phyloP scores from a whole-genome alignment of 30 jellyfish, hydroid and myxozoan species.

The Hydractinia echinata region DNA sequence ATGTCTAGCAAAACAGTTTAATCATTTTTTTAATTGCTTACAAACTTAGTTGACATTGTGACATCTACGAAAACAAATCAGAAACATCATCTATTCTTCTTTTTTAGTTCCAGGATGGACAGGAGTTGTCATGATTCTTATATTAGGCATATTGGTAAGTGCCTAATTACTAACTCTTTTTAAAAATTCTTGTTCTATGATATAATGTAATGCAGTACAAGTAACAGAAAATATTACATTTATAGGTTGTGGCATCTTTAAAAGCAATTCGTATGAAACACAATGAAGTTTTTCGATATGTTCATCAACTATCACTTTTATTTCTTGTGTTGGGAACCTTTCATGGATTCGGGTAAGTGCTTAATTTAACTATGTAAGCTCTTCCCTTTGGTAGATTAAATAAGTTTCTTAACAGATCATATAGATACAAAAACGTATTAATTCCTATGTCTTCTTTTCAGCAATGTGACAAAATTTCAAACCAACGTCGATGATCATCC shows the following conservation, averaged over 20 bases:
- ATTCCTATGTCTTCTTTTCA: neutral
- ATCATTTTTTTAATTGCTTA: neutral
- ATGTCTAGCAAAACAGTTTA: neutral
- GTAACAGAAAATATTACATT: too few relatives aligned
- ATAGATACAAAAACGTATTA: too few relatives aligned
- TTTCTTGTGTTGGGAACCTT: conserved; percentile 50
- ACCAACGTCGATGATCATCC: conserved; percentile 58
- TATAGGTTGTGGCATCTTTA: conserved; percentile 31
- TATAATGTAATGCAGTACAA: too few relatives aligned
- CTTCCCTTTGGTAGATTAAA: neutral
- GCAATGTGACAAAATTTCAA: conserved; percentile 68
- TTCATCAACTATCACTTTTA: conserved; percentile 60
- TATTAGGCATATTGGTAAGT: conserved; percentile 62
- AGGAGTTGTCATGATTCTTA: conserved; percentile 60
- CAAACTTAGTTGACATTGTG: neutral
- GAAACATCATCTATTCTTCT: neutral
- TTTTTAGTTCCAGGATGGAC: conserved; percentile 77
- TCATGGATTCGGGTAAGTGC: conserved; percentile 84
- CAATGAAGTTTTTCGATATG: conserved; percentile 64
- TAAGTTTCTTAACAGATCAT: neutral
- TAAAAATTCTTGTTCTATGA: too few relatives aligned
- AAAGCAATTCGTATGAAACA: conserved; percentile 39
- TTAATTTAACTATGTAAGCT: neutral
- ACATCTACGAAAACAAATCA: neutral
- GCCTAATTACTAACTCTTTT: too few relatives aligned